Percentiles rank a stretch among this genome's conserved stretches.
These are phyloP conservation scores for Melipona bicolor DNA, from an alignment of 2,888 invertebrate species.

Conservation along the genomic window DNA sequence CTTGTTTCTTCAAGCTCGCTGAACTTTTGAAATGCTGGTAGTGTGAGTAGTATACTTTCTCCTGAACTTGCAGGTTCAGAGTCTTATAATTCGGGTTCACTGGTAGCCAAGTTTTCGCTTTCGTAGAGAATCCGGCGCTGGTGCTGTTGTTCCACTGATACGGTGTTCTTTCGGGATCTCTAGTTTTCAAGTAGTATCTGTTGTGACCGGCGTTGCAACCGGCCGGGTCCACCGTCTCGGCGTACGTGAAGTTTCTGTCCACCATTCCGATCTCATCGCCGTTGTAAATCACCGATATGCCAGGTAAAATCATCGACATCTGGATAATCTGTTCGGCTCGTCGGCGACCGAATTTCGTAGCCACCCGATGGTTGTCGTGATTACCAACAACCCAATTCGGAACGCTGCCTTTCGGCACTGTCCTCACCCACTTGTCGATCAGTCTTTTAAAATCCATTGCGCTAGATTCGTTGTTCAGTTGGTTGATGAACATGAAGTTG, in stretches of 20 bases:
- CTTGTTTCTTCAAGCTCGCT: constrained; percentile 84
- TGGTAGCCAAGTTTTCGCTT: constrained; percentile 88
- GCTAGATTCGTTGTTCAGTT: constrained; percentile 83
- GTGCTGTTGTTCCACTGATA: constrained; percentile 87
- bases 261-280: constrained; percentile 94
- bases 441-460: constrained; percentile 85
- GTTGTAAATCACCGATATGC: constrained; percentile 89
- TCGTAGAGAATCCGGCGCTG: constrained; percentile 87
- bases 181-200: constrained; percentile 86
- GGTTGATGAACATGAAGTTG: constrained; percentile 87
- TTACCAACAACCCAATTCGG: constrained; percentile 90
- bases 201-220: constrained; percentile 88
- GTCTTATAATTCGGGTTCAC: constrained; percentile 87
- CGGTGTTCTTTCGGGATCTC: constrained; percentile 89
- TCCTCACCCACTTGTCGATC: constrained; percentile 86
- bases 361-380: constrained; percentile 85
- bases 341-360: constrained; percentile 84
- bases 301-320: constrained; percentile 88
- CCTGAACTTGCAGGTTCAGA: constrained; percentile 87
- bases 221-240: constrained; percentile 88
- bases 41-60: constrained; percentile 85
- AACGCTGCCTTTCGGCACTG: constrained; percentile 84
- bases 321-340: constrained; percentile 86
- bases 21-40: constrained; percentile 87
- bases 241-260: constrained; percentile 87